phyloP scores from a whole-genome alignment of 2,888 invertebrate genomes.

The Machimus rusticus region DNA sequence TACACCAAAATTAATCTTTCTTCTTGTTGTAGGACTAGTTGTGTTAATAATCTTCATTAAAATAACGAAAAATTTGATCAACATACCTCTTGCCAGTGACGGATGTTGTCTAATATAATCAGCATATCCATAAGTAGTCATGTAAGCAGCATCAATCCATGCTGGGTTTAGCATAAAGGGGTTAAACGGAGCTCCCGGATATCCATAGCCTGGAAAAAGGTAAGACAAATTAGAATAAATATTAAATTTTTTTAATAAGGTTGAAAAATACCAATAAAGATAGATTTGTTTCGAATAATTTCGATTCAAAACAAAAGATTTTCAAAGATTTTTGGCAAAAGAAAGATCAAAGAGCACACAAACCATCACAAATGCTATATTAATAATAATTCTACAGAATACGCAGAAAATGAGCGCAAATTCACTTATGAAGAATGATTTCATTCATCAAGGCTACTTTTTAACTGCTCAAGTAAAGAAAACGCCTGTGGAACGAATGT shows the following conservation, averaged over 20 bases:
- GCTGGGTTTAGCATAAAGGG: constrained; percentile 83
- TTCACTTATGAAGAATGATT: background rate
- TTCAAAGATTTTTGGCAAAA: background rate
- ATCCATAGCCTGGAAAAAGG: constrained; percentile 75
- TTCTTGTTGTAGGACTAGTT: too few species aligned
- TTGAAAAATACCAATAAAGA: too few species aligned
- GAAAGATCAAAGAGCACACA: background rate
- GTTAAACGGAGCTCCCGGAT: constrained; percentile 78
- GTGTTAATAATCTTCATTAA: background rate
- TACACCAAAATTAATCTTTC: too few species aligned
- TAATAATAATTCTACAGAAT: background rate
- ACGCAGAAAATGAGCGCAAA: background rate
- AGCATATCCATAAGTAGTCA: constrained; percentile 73
- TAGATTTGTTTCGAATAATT: background rate
- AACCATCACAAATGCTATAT: background rate
- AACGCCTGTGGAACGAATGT: background rate
- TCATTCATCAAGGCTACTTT: background rate
- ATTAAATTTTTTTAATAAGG: too few species aligned
- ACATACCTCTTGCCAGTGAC: constrained; percentile 70
- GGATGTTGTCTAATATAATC: constrained; percentile 74
- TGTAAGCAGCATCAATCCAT: constrained; percentile 85
- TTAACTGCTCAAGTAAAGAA: background rate
- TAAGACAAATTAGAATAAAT: constrained; percentile 39
- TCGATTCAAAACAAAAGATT: background rate
- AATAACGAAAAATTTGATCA: background rate